phyloP scores from a whole-genome alignment of 2,113 vertebrate genomes.

The Poeciliopsis prolifica region DNA sequence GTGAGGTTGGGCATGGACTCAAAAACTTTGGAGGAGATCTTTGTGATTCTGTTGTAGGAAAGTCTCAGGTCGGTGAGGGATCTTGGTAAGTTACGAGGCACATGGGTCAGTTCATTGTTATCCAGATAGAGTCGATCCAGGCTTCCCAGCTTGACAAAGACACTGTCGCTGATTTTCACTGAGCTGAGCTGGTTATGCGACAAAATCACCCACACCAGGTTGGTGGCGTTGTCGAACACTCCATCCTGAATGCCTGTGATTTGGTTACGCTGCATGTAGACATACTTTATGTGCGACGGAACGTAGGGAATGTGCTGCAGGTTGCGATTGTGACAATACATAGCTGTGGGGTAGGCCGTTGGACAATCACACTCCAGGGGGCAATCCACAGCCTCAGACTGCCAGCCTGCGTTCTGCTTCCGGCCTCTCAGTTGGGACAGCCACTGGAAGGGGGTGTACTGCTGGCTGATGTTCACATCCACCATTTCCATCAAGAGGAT shows the following conservation, averaged over 20 bases:
- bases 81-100: slow-evolving; percentile 86
- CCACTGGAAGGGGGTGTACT: slow-evolving; percentile 57
- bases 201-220: slow-evolving; percentile 90
- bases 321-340: slow-evolving; percentile 93
- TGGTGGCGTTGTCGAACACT: slow-evolving; percentile 91
- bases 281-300: slow-evolving; percentile 91
- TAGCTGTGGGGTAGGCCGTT: slow-evolving; percentile 84
- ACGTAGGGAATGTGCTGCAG: slow-evolving; percentile 89
- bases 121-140: slow-evolving; percentile 89
- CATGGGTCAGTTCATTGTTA: slow-evolving; percentile 88
- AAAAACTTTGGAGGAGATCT: slow-evolving; percentile 79
- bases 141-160: slow-evolving; percentile 87
- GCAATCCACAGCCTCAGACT: slow-evolving; percentile 74
- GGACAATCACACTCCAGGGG: slow-evolving; percentile 94
- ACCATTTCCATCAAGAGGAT: slow-evolving; percentile 54
- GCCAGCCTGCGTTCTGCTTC: slow-evolving; percentile 28
- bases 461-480: slow-evolving; percentile 53
- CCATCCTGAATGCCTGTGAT: slow-evolving; percentile 88
- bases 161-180: slow-evolving; percentile 87
- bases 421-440: slow-evolving; percentile 56
- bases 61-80: slow-evolving; percentile 87
- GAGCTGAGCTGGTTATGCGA: slow-evolving; percentile 89
- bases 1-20: slow-evolving; percentile 86
- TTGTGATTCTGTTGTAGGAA: slow-evolving; percentile 88
- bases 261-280: slow-evolving; percentile 92